Conservation (phyloP, 2,888 invertebrate genomes). For the Dioctria linearis region DNA sequence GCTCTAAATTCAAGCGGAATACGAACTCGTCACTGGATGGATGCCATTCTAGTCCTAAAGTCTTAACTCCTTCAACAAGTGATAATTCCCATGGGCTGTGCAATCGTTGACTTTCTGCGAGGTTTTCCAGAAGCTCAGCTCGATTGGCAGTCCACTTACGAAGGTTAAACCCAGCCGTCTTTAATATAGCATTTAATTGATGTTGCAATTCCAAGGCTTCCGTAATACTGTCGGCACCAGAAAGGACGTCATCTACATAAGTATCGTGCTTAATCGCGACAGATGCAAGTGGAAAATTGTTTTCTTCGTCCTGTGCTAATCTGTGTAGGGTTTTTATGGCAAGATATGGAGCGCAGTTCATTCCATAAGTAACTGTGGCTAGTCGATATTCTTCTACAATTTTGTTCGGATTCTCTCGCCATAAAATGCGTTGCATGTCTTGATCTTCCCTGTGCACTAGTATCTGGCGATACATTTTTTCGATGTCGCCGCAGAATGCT, state of each 20-base stretch:
- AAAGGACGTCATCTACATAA: not conserved
- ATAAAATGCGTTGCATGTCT: not conserved
- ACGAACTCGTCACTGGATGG: not conserved
- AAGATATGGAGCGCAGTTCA: conserved; percentile 9
- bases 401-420: too few species aligned
- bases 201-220: not conserved
- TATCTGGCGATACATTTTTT: conserved; percentile 13
- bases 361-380: not conserved
- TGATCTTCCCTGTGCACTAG: not conserved
- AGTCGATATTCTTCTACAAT: not conserved
- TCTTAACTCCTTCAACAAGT: not conserved
- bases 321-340: not conserved
- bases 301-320: not conserved
- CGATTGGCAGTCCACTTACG: not conserved
- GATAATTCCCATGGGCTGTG: not conserved
- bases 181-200: not conserved
- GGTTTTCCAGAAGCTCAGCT: not conserved
- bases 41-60: not conserved
- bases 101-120: not conserved
- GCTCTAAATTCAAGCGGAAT: not conserved
- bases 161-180: not conserved
- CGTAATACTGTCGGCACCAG: not conserved
- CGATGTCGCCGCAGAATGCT: not conserved
- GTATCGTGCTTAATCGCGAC: not conserved
- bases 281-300: not conserved